Evolutionary conservation across 1,140 invertebrate species (phyloP), one percentile per base, ranked within the genome.

Genomic region (Wasmannia auropunctata): DNA sequence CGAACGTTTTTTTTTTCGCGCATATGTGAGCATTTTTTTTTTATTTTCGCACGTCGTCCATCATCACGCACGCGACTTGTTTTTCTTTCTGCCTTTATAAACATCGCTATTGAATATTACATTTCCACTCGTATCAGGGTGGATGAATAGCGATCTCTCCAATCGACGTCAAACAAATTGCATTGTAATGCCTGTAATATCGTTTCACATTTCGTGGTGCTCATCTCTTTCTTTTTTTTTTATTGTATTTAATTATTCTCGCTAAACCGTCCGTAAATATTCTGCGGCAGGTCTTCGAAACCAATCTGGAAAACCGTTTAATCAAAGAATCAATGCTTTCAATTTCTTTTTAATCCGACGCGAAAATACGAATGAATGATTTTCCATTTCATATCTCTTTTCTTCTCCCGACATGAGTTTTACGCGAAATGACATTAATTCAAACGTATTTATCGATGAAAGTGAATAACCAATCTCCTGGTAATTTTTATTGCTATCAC

Each of bases 71-170:
- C 4, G 25, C 25, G 63, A 72, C 70, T 58, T 83, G 65, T 83
- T 83, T 80, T 83, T 58, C 67, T 37, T 69, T 80, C 22, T 46
- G 79, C 67, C 25, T 72, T 72, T 83, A 58, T 58, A 43, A 83
- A 72, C 40, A 56, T 58, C n/a, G 65, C 79, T 65, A 58, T 70
- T 58, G 67, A 58, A 72, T 43, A 83, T 72, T 83, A 83, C 37
- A 67, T 72, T 54, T 72, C 19, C 37, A 58, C 25, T 83, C 37
- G 19, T 14, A 46, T 83, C 37, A 31, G 2, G 3, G 4, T n/a
- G 16, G 16, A 56, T 54, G 51, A 72, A 74, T 72, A 43, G 79
- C 40, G 51, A 72, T 72, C 56, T 83, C 40, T 58, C 14, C 37
- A 60, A 83, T 83, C 51, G 51, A 72, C n/a, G 67, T 83, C 67